Conservation (phyloP, 2,888 invertebrate species). For the Stegana nigrithorax region DNA sequence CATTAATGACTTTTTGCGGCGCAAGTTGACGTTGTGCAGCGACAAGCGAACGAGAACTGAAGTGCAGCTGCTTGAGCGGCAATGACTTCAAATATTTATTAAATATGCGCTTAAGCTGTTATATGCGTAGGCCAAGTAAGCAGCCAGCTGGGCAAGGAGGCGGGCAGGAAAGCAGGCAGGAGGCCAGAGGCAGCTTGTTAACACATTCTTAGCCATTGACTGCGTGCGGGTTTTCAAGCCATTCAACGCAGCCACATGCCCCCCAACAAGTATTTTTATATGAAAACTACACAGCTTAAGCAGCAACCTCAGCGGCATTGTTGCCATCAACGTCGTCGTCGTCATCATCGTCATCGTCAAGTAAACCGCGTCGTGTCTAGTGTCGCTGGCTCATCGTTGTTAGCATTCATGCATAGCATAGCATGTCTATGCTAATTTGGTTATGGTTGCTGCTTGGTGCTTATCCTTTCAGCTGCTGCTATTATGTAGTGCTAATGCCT, state of each 20-base stretch:
- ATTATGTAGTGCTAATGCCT: background rate
- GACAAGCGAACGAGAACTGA: background rate
- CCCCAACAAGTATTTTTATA: no score
- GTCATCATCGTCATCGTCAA: no score
- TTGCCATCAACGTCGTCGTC: no score
- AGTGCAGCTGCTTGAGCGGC: background rate
- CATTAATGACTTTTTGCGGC: background rate
- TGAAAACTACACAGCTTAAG: no score
- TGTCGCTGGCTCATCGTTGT: no score
- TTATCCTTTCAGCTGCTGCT: background rate
- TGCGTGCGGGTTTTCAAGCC: no score
- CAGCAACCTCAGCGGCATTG: no score
- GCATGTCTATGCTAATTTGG: slow-evolving; percentile 55
- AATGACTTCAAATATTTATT: background rate
- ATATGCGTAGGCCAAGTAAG: background rate
- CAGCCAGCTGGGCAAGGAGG: no score
- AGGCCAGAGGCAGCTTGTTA: background rate
- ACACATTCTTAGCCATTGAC: background rate
- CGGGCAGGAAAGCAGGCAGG: no score
- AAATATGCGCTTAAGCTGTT: background rate
- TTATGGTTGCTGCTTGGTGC: slow-evolving; percentile 48
- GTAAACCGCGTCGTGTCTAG: no score
- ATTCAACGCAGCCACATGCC: no score
- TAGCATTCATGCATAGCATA: no score
- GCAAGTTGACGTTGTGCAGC: background rate